Evolutionary conservation across 2,797 vertebrate species (phyloP).

Genomic region (Protonibea diacanthus): DNA sequence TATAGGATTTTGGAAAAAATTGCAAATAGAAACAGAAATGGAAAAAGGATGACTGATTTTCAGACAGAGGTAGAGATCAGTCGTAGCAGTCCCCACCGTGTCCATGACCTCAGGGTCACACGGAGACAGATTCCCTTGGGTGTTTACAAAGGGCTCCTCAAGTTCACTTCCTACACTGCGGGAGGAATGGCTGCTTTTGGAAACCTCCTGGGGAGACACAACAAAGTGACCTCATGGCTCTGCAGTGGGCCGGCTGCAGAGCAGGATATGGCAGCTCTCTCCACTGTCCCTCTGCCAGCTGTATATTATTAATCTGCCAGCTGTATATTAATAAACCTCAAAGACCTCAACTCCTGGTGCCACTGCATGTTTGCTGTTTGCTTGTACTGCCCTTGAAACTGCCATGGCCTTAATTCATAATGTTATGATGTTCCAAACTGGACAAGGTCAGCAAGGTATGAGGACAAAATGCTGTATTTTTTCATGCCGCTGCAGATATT

Average conservation of each 20-base stretch:
- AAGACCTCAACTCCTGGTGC: slow-evolving; percentile 14
- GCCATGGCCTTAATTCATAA: slow-evolving; percentile 52
- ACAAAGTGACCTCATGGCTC: slow-evolving; percentile 67
- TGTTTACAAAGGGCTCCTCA: slow-evolving; percentile 68
- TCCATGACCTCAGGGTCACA: slow-evolving; percentile 51
- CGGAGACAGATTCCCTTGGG: slow-evolving; percentile 50
- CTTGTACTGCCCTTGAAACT: slow-evolving; percentile 64
- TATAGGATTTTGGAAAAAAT: slow-evolving; percentile 3
- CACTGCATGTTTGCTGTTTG: slow-evolving; percentile 37
- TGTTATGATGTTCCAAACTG: slow-evolving; percentile 37
- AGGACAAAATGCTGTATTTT: slow-evolving; percentile 42
- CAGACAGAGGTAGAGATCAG: slow-evolving; percentile 24
- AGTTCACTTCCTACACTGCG: slow-evolving; percentile 73
- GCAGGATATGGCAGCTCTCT: slow-evolving; percentile 51
- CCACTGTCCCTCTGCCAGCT: slow-evolving; percentile 55
- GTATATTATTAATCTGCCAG: slow-evolving; percentile 59
- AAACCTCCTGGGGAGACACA: slow-evolving; percentile 64
- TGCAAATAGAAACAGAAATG: slow-evolving; percentile 1
- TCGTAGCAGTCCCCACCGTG: slow-evolving; percentile 23
- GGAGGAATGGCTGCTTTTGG: slow-evolving; percentile 62
- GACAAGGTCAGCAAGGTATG: slow-evolving; percentile 44
- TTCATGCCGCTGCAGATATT: slow-evolving; percentile 36
- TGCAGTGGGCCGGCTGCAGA: slow-evolving; percentile 45
- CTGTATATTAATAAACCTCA: slow-evolving; percentile 67
- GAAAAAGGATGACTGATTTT: slow-evolving; percentile 9